Evolutionary conservation across 2,113 vertebrate genomes (phyloP), one percentile per base, ranked within the genome.

Genomic region (Arizona elegans): DNA sequence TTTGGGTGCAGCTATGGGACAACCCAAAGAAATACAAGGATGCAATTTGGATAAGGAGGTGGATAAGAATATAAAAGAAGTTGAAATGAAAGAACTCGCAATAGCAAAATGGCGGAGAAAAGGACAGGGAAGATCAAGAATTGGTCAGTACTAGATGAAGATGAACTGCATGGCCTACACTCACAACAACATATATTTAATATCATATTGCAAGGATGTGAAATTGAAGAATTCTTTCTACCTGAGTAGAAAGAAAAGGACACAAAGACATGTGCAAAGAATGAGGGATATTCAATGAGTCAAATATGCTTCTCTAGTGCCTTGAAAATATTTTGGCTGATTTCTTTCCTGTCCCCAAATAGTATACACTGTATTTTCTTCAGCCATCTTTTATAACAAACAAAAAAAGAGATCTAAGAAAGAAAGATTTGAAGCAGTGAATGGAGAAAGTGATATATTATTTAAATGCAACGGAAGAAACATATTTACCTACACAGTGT

Each of bases 371-470:
- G 96, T 26, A 0, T 94, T 95, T 81, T 96, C 95, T 95, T 96
- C 93, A 95, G 55, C 89, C 92, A 59, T 85, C 1, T 0, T 92
- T 89, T 87, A 92, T 47, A 90, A 56, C 56, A 94, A 58, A n/a
- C 0, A 47, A 47, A 17, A 23, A 55, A 10, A 38, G 55, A 58
- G 38, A 43, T 2, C n/a, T 9, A 58, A 89, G 88, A 56, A 58
- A 47, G 43, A 88, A 19, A 19, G 19, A 33, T 23, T 29, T 88
- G 15, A 33, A 17, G 19, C 21, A 8, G 11, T 10, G 17, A 21
- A 21, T 94, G 96, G 95, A 94, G 95, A 95, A 96, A 90, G 96
- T 96, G 95, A 93, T 96, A 90, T 89, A 95, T 62, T 5, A 11
- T 91, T 93, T 0, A 94, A 94, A 94, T 94, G 93, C 88, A 33